Percentiles rank a stretch among this genome's conserved stretches.
Evolutionary conservation across 2,113 vertebrate genomes (phyloP).

Genomic region (Sprattus sprattus): DNA sequence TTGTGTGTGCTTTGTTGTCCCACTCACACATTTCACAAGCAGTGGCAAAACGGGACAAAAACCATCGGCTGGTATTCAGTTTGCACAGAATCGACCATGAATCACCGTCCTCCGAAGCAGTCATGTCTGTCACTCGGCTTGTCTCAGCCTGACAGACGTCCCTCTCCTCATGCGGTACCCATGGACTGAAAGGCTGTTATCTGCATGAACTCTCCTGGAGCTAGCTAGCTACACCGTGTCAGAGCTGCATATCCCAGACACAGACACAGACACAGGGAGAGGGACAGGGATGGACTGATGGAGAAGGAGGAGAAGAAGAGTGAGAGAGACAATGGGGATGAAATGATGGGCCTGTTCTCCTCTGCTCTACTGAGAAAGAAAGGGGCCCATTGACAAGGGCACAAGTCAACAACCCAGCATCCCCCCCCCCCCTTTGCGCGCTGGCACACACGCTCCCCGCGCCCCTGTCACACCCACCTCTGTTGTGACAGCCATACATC

Average conservation of each 20-base stretch:
- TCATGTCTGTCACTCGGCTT: too few species aligned
- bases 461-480: not conserved
- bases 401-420: not conserved
- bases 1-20: too few species aligned
- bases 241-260: not conserved
- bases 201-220: too few species aligned
- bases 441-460: not conserved
- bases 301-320: not conserved
- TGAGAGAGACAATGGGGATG: not conserved
- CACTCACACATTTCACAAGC: too few species aligned
- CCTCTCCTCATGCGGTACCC: too few species aligned
- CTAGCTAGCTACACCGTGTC: too few species aligned
- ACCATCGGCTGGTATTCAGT: too few species aligned
- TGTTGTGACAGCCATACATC: constrained; percentile 8
- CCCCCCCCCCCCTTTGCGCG: not conserved
- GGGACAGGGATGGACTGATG: not conserved
- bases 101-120: too few species aligned
- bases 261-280: not conserved
- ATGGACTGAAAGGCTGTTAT: too few species aligned
- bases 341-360: not conserved
- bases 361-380: not conserved
- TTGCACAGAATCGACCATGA: too few species aligned
- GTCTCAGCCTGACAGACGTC: too few species aligned
- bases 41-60: too few species aligned
- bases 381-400: not conserved